These are phyloP conservation scores for Brachyhypopomus gauderio DNA, from an alignment of 2,113 vertebrate species.

Conservation along the genomic window DNA sequence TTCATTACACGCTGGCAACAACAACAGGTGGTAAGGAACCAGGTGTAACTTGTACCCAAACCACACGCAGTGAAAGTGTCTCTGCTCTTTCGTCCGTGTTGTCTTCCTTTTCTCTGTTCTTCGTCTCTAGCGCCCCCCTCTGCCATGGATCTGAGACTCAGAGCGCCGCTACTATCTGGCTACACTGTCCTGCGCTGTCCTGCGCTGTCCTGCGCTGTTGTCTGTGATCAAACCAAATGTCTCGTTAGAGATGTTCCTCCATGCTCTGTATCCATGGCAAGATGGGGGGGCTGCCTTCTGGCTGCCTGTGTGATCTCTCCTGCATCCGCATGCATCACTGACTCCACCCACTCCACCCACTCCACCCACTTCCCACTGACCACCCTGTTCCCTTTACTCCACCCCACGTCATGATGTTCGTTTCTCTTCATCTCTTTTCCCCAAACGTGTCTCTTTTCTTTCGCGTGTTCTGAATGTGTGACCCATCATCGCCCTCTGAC, in stretches of 20 bases:
- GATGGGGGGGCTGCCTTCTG: slow-evolving; percentile 49
- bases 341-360: slow-evolving; percentile 47
- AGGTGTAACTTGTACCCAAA: slow-evolving; percentile 68
- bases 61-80: slow-evolving; percentile 51
- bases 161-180: not conserved
- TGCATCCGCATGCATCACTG: slow-evolving; percentile 48
- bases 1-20: slow-evolving; percentile 80
- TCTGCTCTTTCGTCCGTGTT: slow-evolving; percentile 42
- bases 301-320: slow-evolving; percentile 57
- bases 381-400: slow-evolving; percentile 26
- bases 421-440: slow-evolving; percentile 41
- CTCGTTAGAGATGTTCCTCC: not conserved
- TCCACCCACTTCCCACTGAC: no score
- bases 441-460: slow-evolving; percentile 32
- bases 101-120: slow-evolving; percentile 14
- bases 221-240: not conserved
- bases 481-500: slow-evolving; percentile 53
- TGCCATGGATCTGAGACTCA: slow-evolving; percentile 66
- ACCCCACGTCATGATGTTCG: slow-evolving; percentile 43
- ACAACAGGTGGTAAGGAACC: slow-evolving; percentile 81
- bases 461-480: slow-evolving; percentile 36
- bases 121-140: slow-evolving; percentile 53
- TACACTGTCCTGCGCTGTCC: not conserved
- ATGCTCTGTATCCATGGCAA: slow-evolving; percentile 63
- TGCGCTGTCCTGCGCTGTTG: no score